Conservation (phyloP, 2,797 vertebrate species). For the Ispidina picta region DNA sequence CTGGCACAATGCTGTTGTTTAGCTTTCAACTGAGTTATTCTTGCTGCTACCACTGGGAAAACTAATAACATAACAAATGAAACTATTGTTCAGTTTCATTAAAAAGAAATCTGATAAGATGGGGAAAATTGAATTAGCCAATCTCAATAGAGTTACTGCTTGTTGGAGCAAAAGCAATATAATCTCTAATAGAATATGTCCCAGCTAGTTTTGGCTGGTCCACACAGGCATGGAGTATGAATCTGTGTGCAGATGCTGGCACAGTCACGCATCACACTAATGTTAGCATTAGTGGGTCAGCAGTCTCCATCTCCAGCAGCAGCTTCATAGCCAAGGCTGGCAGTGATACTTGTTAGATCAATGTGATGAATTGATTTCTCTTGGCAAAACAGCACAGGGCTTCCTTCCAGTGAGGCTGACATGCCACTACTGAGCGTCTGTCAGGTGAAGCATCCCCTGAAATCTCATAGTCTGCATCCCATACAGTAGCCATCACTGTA, state of each 20-base stretch:
- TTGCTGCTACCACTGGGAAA: conserved; percentile 71
- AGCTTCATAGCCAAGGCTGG: conserved; percentile 55
- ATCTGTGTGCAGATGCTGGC: conserved; percentile 60
- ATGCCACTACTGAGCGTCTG: not conserved
- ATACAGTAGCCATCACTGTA: accelerated
- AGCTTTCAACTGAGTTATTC: conserved; percentile 53
- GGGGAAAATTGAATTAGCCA: conserved; percentile 78
- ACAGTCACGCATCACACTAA: not conserved
- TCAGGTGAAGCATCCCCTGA: not conserved
- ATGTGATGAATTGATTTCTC: conserved; percentile 44
- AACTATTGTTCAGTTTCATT: conserved; percentile 82
- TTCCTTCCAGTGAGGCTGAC: conserved; percentile 53
- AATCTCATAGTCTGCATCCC: accelerated
- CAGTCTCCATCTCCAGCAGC: conserved; percentile 17
- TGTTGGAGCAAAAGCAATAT: conserved; percentile 73
- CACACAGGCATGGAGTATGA: not conserved
- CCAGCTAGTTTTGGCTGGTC: conserved; percentile 69
- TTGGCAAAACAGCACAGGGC: conserved; percentile 17
- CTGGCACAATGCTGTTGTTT: conserved; percentile 51
- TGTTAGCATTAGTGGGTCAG: conserved; percentile 67
- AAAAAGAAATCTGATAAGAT: conserved; percentile 82
- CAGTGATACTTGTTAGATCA: conserved; percentile 29
- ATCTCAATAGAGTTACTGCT: conserved; percentile 73
- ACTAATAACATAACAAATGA: conserved; percentile 79
- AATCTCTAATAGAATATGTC: conserved; percentile 75